These are phyloP conservation scores for Egretta garzetta DNA, from an alignment of 2,113 vertebrate genomes.

Conservation along the genomic window DNA sequence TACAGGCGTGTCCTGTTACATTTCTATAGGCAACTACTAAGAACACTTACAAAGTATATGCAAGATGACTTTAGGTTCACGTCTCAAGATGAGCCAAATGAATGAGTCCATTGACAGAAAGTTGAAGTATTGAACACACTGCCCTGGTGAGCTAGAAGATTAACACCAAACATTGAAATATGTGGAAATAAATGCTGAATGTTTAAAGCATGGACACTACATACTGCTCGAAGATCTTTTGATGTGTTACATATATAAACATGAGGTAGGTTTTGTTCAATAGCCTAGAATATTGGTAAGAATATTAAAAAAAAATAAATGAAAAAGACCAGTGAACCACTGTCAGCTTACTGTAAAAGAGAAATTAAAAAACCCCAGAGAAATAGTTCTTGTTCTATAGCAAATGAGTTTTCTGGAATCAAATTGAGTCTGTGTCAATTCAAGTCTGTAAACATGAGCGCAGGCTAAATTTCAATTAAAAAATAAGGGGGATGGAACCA, in stretches of 20 bases:
- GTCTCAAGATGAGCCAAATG: neutral
- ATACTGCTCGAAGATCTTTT: neutral
- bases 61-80: neutral
- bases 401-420: neutral
- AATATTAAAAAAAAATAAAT: neutral
- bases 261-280: constrained; percentile 19
- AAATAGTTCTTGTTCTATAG: neutral
- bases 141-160: neutral
- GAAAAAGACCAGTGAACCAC: neutral
- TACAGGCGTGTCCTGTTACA: neutral
- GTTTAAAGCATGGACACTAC: neutral
- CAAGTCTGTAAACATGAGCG: neutral
- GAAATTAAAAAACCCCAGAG: neutral
- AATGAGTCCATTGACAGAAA: neutral
- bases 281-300: neutral
- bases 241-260: neutral
- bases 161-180: neutral
- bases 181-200: neutral
- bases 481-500: neutral
- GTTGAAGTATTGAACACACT: neutral
- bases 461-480: neutral
- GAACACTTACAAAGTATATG: neutral
- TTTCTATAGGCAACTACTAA: neutral
- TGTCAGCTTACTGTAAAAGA: neutral
- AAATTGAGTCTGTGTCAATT: neutral